Percentiles rank a stretch among this genome's conserved stretches.
Evolutionary conservation across 2,113 vertebrate genomes (phyloP).

Genomic region (Talpa occidentalis): DNA sequence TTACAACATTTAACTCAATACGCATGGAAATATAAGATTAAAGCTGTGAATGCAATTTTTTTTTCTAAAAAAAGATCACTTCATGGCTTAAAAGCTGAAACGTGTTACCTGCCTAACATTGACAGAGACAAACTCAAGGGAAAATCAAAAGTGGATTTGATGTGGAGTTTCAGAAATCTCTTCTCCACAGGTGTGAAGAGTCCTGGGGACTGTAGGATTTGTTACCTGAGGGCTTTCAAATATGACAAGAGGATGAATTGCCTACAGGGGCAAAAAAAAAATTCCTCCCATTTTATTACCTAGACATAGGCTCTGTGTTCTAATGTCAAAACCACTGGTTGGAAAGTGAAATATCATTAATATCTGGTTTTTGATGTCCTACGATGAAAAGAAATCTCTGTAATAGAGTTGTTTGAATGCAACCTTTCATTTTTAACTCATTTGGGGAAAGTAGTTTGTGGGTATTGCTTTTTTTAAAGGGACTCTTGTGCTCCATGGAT

Average conservation of each 20-base stretch:
- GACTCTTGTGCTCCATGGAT: slow-evolving; percentile 64
- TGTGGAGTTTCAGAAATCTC: slow-evolving; percentile 82
- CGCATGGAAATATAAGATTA: slow-evolving; percentile 90
- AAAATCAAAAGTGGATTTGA: slow-evolving; percentile 82
- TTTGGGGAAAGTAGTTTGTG: slow-evolving; percentile 32
- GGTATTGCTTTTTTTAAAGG: slow-evolving; percentile 75
- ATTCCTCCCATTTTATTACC: slow-evolving; percentile 76
- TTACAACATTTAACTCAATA: slow-evolving; percentile 91
- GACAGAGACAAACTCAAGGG: slow-evolving; percentile 77
- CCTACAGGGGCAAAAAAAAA: slow-evolving; percentile 71
- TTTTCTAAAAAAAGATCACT: slow-evolving; percentile 81
- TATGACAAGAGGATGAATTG: slow-evolving; percentile 81
- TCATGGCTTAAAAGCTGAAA: slow-evolving; percentile 87
- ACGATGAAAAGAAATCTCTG: slow-evolving; percentile 21
- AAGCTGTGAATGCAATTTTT: slow-evolving; percentile 85
- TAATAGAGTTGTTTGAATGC: slow-evolving; percentile 30
- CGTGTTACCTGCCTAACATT: slow-evolving; percentile 84
- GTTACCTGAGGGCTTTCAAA: slow-evolving; percentile 79
- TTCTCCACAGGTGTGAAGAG: slow-evolving; percentile 80
- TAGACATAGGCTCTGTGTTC: background rate
- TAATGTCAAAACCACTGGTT: slow-evolving; percentile 47
- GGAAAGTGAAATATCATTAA: slow-evolving; percentile 49
- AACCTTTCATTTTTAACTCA: slow-evolving; percentile 51
- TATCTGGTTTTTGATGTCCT: slow-evolving; percentile 50
- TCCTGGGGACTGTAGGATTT: slow-evolving; percentile 76